These are phyloP conservation scores for Holotrichia oblita DNA, from an alignment of 1,140 invertebrate species.

Conservation along the genomic window DNA sequence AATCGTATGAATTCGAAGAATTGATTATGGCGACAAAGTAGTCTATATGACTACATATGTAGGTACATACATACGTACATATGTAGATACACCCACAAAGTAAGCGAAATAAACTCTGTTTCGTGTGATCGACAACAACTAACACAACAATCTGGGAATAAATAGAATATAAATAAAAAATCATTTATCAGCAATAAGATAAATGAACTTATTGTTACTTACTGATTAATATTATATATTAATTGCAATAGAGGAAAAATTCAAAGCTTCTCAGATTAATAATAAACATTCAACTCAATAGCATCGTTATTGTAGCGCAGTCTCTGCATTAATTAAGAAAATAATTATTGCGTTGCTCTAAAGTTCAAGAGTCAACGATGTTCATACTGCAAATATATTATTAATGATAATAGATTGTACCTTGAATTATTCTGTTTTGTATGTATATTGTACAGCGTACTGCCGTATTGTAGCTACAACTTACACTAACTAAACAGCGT, in stretches of 20 bases:
- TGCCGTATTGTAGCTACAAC: no score
- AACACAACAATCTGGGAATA: no score
- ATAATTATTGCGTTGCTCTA: slow-evolving; percentile 20
- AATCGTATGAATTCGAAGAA: no score
- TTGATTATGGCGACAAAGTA: no score
- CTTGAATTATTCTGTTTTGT: slow-evolving; percentile 28
- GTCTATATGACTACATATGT: no score
- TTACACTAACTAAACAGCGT: no score
- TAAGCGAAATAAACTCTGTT: no score
- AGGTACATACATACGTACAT: no score
- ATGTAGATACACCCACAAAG: no score
- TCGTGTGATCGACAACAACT: no score
- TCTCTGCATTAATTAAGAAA: slow-evolving; percentile 15
- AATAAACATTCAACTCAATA: background rate
- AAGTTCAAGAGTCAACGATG: slow-evolving; percentile 9
- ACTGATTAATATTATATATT: background rate
- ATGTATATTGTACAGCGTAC: no score
- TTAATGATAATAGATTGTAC: slow-evolving; percentile 16
- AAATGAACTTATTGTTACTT: slow-evolving; percentile 13
- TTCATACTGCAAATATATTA: slow-evolving; percentile 3
- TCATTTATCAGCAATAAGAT: background rate
- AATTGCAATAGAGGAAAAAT: slow-evolving; percentile 7
- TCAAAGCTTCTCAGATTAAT: background rate
- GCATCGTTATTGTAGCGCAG: background rate
- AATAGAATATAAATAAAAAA: no score